phyloP scores from a whole-genome alignment of 2,113 vertebrate species.

The Heliornis fulica region DNA sequence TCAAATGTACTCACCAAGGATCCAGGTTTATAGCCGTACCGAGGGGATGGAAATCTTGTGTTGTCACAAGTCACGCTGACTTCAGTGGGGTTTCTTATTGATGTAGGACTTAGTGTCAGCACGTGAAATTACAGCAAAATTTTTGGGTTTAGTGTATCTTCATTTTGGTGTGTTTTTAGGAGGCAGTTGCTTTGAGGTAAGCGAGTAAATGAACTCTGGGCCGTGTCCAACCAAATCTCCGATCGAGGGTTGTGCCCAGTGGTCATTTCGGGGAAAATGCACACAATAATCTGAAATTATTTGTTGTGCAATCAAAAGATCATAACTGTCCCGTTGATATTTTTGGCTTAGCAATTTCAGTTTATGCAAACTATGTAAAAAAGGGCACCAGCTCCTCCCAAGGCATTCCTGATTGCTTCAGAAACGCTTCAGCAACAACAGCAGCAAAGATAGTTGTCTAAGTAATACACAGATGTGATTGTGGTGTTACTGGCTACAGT shows the following conservation, averaged over 20 bases:
- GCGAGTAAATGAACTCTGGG: background rate
- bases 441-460: background rate
- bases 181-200: background rate
- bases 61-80: constrained; percentile 53
- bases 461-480: background rate
- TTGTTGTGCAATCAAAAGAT: background rate
- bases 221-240: background rate
- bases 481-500: background rate
- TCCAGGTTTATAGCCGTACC: background rate
- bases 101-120: constrained; percentile 22
- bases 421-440: background rate
- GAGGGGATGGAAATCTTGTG: constrained; percentile 15
- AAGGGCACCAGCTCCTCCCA: background rate
- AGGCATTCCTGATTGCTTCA: background rate
- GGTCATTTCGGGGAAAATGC: background rate
- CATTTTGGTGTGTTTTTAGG: background rate
- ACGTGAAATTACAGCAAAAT: constrained; percentile 28
- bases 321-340: background rate
- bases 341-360: background rate
- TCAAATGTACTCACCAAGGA: background rate
- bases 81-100: constrained; percentile 49
- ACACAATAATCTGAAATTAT: background rate
- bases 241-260: background rate
- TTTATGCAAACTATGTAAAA: background rate
- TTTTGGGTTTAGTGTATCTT: constrained; percentile 30